Evolutionary conservation across 2,797 vertebrate species (phyloP), one percentile per base, ranked within the genome.

Genomic region (Macropus fuliginosus): DNA sequence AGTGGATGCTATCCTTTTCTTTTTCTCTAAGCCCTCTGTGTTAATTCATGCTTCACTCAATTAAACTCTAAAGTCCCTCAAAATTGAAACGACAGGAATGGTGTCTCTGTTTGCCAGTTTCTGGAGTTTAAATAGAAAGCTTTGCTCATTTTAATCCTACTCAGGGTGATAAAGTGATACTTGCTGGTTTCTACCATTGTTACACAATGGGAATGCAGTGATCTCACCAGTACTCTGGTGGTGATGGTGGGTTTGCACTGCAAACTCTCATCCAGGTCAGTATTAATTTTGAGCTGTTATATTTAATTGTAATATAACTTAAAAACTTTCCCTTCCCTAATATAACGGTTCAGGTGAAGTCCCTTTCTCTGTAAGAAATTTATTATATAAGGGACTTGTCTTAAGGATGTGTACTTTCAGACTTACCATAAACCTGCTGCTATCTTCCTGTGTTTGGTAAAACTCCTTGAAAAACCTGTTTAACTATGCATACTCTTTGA

Each of bases 1-100:
- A 56, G 31, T 34, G 87, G 14, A 56, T 94, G 0, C 92, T 89
- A 1, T 28, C 95, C 56, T 28, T 81, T 54, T 92, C 2, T 9
- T 16, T 95, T 74, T 14, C 0, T 1, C 91, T 29, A 66, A 62
- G 90, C 12, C 54, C n/a, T 59, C 29, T 31, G 91, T 9, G n/a
- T 4, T 40, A 94, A 56, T 59, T 95, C 91, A 46, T 59, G 92
- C n/a, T 93, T 97, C 54, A 31, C 27, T 13, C 55, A 59, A 90
- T 96, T 57, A 94, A 93, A 89, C 8, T 0, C 10, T 34, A 55
- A 56, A 31, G 90, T 52, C 29, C n/a, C 87, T 90, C 93, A 40
- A 89, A 46, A 31, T 94, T 62, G 54, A 13, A 91, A 56, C 46
- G 50, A 18, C 56, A 50, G 29, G 66, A 91, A 90, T 0, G 16